A percentile compares a stretch with the other conserved stretches of the same genome.
These are phyloP conservation scores for Sardina pilchardus DNA, from an alignment of 2,113 vertebrate genomes.

Conservation along the genomic window DNA sequence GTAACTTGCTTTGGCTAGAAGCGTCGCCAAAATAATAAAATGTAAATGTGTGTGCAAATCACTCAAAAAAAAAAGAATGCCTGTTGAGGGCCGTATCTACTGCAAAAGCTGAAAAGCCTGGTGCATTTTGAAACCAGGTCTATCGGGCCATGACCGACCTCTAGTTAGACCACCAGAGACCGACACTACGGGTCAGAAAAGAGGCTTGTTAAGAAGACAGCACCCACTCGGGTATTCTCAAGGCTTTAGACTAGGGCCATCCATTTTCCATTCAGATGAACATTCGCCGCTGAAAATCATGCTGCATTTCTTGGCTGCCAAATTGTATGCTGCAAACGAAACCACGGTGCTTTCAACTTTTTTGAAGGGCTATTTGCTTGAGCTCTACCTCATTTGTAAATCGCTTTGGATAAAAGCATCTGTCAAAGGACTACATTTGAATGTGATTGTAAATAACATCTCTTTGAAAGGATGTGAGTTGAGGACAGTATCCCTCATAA, in stretches of 20 bases:
- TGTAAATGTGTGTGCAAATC: not conserved
- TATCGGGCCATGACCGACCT: not conserved
- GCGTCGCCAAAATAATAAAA: not conserved
- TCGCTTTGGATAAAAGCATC: no score
- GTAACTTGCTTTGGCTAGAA: not conserved
- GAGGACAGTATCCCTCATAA: not conserved
- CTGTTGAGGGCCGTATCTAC: no score
- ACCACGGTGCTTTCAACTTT: not conserved
- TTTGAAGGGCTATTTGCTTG: not conserved
- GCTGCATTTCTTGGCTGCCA: not conserved
- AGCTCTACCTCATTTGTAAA: no score
- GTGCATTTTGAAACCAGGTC: not conserved
- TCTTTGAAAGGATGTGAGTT: not conserved
- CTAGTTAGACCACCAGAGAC: no score
- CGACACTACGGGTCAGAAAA: no score
- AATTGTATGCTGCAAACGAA: not conserved
- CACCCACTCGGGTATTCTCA: not conserved
- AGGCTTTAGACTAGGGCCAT: not conserved
- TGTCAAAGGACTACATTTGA: no score
- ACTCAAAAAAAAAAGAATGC: not conserved
- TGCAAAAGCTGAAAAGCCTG: no score
- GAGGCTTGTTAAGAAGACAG: no score
- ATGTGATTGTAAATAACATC: no score
- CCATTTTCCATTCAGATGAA: not conserved
- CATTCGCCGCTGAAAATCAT: not conserved